phyloP scores from a whole-genome alignment of 2,797 vertebrate species.

The Sardinella longiceps region DNA sequence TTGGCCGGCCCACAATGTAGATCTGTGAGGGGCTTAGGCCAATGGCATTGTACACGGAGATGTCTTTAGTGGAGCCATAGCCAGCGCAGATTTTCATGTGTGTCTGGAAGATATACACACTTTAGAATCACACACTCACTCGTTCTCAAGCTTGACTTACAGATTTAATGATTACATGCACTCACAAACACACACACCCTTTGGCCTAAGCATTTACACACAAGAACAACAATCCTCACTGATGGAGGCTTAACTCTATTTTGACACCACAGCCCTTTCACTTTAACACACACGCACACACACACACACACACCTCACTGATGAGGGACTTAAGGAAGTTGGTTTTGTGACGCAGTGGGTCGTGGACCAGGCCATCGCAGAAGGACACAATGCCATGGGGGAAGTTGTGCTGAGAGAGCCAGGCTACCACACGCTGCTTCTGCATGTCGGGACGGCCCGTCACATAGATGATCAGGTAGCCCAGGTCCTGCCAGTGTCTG shows the following conservation, averaged over 20 bases:
- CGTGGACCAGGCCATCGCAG: slow-evolving; percentile 95
- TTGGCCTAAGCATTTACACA: background rate
- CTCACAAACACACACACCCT: background rate
- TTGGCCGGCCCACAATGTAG: slow-evolving; percentile 94
- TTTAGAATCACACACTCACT: background rate
- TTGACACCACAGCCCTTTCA: too few relatives aligned
- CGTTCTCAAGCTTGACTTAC: background rate
- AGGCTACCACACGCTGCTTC: slow-evolving; percentile 98
- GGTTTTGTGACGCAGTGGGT: slow-evolving; percentile 94
- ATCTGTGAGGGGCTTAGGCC: slow-evolving; percentile 90
- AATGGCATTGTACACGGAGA: slow-evolving; percentile 91
- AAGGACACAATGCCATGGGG: slow-evolving; percentile 96
- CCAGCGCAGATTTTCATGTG: slow-evolving; percentile 93
- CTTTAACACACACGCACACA: slow-evolving; percentile 56
- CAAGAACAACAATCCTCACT: background rate
- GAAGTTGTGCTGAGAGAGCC: slow-evolving; percentile 98
- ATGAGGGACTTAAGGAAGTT: slow-evolving; percentile 94
- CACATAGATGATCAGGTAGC: slow-evolving; percentile 97
- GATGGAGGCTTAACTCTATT: background rate
- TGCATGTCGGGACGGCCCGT: slow-evolving; percentile 98
- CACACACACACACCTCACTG: slow-evolving; percentile 81
- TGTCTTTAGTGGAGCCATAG: slow-evolving; percentile 95
- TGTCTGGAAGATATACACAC: slow-evolving; percentile 69
- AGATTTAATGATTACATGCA: background rate
- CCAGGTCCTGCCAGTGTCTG: slow-evolving; percentile 98